These are phyloP conservation scores for Akabosia matsudoensis DNA, from an alignment of 1,140 invertebrate genomes.

Conservation along the genomic window DNA sequence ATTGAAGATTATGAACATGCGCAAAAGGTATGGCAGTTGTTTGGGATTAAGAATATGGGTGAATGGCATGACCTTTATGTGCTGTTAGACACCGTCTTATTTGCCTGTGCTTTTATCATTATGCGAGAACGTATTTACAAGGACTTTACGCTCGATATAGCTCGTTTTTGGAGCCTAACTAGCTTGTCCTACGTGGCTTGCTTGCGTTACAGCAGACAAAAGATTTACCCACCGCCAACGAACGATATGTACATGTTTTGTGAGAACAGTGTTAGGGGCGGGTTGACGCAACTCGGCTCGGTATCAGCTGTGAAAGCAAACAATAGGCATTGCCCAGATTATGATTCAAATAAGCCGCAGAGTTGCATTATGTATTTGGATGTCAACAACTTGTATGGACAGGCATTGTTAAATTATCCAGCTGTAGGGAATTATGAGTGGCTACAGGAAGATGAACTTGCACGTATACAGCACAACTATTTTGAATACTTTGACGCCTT, in stretches of 20 bases:
- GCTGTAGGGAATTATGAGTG: conserved; percentile 54
- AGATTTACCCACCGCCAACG: not conserved
- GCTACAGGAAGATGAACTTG: conserved; percentile 37
- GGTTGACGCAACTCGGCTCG: conserved; percentile 48
- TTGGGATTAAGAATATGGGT: conserved; percentile 50
- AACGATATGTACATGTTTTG: conserved; percentile 53
- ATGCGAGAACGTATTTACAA: not conserved
- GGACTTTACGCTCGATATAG: conserved; percentile 24
- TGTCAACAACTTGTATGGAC: conserved; percentile 59
- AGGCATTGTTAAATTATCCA: conserved; percentile 53
- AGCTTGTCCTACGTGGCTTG: not conserved
- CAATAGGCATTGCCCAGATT: conserved; percentile 53
- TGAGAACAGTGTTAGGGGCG: conserved; percentile 48
- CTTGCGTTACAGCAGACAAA: not conserved
- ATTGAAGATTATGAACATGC: conserved; percentile 52
- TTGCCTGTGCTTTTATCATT: not conserved
- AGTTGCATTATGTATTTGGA: conserved; percentile 55
- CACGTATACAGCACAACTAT: conserved; percentile 31
- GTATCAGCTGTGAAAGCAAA: conserved; percentile 53
- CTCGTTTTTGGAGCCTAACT: conserved; percentile 21
- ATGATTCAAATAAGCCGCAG: conserved; percentile 49
- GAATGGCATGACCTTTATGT: conserved; percentile 54
- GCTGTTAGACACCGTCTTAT: not conserved
- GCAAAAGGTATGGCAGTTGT: conserved; percentile 52
- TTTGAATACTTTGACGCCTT: too few species aligned